phyloP scores from a whole-genome alignment of 2,797 vertebrate genomes.

The Pogoniulus pusillus region DNA sequence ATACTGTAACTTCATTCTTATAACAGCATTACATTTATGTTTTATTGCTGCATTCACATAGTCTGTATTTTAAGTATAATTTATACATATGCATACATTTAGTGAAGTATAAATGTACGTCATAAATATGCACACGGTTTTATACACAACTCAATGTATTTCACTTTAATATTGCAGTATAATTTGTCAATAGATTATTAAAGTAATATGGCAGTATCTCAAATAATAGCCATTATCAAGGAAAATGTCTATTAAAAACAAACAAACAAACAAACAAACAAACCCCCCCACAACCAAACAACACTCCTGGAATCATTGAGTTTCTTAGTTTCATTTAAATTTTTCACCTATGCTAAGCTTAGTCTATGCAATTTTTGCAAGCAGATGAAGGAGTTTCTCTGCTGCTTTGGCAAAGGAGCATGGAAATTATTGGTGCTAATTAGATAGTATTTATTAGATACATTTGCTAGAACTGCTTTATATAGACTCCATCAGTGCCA shows the following conservation, averaged over 20 bases:
- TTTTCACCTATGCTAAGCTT: not conserved
- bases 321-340: not conserved
- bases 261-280: too few relatives aligned
- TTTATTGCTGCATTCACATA: not conserved
- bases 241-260: not conserved
- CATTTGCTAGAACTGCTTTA: constrained; percentile 1
- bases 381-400: not conserved
- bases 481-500: not conserved
- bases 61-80: not conserved
- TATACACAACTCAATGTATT: not conserved
- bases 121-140: not conserved
- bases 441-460: constrained; percentile 17
- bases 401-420: not conserved
- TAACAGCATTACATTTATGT: not conserved
- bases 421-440: not conserved
- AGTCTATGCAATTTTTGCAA: not conserved
- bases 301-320: not conserved
- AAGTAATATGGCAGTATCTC: not conserved
- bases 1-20: not conserved
- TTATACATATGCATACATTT: not conserved
- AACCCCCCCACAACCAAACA: too few relatives aligned
- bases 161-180: not conserved
- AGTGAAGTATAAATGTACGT: not conserved
- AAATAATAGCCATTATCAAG: not conserved
- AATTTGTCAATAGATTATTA: not conserved